Base-by-base conservation (phyloP, 2,113 vertebrate species). In the Plestiodon gilberti region DNA sequence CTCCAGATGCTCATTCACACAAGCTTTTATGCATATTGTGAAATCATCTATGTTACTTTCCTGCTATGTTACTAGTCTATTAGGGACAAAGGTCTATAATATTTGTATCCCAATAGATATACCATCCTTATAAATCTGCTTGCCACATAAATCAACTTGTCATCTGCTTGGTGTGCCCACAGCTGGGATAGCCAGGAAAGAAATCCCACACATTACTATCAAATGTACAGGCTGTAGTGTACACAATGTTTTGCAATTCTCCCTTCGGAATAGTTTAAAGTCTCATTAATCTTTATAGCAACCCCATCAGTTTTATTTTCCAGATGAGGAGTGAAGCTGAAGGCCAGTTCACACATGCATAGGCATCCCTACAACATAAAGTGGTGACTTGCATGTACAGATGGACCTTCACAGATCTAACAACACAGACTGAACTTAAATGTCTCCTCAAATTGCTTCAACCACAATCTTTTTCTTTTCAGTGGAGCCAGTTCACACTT, bases 51-150 rank as follows among this genome's bases (percentile, higher is more conserved):
- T 73, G 69, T 57, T 23, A 64, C 78, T 71, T 22, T 23, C 69
- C 52, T 61, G 65, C 67, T 82, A 71, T 70, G 67, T 82, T 77
- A 59, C 88, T 23, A 52, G 55, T 71, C 80, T 84, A 81, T 64
- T 40, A 82, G 84, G 52, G 40, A 61, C 84, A 84, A 25, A 59
- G 25, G 69, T 25, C 33, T 76, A 52, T 30, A n/a, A 43, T 76
- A 78, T 85, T 87, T 81, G 78, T 67, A 79, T 75, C 23, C 48
- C 81, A 73, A 73, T 55, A 86, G 48, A 15, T 70, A 74, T 81
- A 75, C 35, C 28, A 77, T 82, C 82, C 22, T 43, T 87, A 23
- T 57, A 62, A 87, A 30, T 48, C 28, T 59, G 82, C 23, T 89
- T 28, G 83, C 76, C 18, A 11, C 11, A 59, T 81, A 73, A 74